Base-by-base conservation (phyloP, 2,888 invertebrate genomes). In the Phaedon cochleariae region DNA sequence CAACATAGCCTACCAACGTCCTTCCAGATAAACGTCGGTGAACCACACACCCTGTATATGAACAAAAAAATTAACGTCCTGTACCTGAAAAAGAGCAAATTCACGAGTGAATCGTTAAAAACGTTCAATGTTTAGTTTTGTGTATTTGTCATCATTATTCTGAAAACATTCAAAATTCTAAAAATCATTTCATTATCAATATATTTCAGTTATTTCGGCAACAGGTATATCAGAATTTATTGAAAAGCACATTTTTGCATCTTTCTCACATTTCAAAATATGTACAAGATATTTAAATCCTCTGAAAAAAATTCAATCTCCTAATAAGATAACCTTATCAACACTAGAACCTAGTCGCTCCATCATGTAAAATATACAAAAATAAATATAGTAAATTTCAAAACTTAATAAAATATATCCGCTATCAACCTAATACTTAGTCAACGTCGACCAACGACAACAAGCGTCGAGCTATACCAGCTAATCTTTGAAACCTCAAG, bases 331-430 rank as follows among this genome's bases (percentile, higher is more conserved):
- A 3, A 41, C 15, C 41, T 41, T 41, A 41, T 15, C 15, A 41
- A 10, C 41, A 41, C 15, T 41, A 41, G 6, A 34, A 41, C 15
- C 15, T 15, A 41, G 15, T n/a, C n/a, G n/a, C 41, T 41, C 41
- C 41, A 15, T 41, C 41, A 41, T 41, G 41, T 41, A 41, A 41
- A 41, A 41, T 41, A 49, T 65, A 65, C 65, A 65, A 65, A 65
- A 61, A 65, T 65, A 61, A 65, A 65, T 65, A 61, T 58, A 54
- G 29, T 26, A 53, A 37, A 52, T 55, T 57, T 65, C 60, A 46
- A 57, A 57, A 57, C 57, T 18, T 45, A 57, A 57, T 57, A 57
- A 57, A 55, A 57, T 26, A 57, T 57, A 45, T 57, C 22, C 46
- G 45, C 45, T 45, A 26, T 57, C 17, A 26, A 17, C 45, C 45